phyloP scores from a whole-genome alignment of 2,888 invertebrate species.

The Xylota segnis region DNA sequence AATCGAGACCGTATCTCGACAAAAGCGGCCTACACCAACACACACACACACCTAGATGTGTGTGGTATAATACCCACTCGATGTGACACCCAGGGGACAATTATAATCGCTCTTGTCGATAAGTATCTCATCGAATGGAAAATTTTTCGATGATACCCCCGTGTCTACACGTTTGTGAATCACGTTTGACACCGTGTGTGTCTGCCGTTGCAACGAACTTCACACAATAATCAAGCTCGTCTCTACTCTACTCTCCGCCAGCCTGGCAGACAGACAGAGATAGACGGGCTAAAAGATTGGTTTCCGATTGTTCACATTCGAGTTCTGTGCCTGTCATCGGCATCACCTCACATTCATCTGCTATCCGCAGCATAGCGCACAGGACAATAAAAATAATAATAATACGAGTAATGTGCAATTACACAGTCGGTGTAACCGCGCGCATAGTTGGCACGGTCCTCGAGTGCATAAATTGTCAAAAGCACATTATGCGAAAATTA shows the following conservation, averaged over 20 bases:
- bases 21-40: constrained; percentile 55
- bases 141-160: constrained; percentile 62
- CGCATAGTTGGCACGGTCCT: constrained; percentile 17
- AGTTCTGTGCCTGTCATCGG: constrained; percentile 20
- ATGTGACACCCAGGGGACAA: constrained; percentile 60
- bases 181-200: constrained; percentile 66
- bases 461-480: constrained; percentile 58
- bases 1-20: constrained; percentile 63
- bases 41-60: neutral
- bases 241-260: neutral
- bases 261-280: constrained; percentile 3
- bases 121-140: constrained; percentile 68
- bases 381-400: constrained; percentile 68
- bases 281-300: constrained; percentile 20
- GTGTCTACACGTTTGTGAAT: constrained; percentile 74
- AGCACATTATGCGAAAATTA: constrained; percentile 67
- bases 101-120: constrained; percentile 73
- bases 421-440: constrained; percentile 60
- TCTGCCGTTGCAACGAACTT: constrained; percentile 64
- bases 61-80: constrained; percentile 55
- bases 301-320: constrained; percentile 10
- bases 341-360: constrained; percentile 38
- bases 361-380: neutral
- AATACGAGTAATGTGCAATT: constrained; percentile 64
- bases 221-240: constrained; percentile 63